Conservation (phyloP, 2,888 invertebrate genomes). For the Acholoe squamosa region DNA sequence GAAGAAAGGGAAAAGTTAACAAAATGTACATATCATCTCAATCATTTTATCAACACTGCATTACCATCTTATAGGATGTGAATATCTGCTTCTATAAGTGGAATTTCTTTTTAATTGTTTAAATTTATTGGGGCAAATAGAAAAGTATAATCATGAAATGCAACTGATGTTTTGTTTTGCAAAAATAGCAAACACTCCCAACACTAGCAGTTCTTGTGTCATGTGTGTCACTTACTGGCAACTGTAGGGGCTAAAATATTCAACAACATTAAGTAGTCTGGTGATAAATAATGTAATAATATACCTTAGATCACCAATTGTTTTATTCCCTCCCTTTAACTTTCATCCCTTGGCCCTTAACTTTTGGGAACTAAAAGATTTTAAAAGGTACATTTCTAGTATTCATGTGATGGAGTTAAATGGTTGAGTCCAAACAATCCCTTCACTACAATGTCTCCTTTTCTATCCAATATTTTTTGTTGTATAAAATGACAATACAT, state of each 20-base stretch:
- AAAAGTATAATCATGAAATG: too few relatives aligned
- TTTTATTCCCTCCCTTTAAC: not conserved
- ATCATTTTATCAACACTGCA: too few relatives aligned
- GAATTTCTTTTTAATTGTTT: too few relatives aligned
- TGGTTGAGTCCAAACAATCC: conserved; percentile 32
- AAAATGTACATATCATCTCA: too few relatives aligned
- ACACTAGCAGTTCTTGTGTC: not conserved
- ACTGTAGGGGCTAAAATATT: not conserved
- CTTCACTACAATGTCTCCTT: conserved; percentile 6
- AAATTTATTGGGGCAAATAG: too few relatives aligned
- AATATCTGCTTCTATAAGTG: too few relatives aligned
- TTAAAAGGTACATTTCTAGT: not conserved
- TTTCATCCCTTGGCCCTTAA: not conserved
- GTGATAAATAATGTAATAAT: not conserved
- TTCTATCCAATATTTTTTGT: conserved; percentile 3
- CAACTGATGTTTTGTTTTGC: not conserved
- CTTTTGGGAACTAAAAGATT: not conserved
- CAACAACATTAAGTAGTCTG: conserved; percentile 21
- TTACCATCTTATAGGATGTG: too few relatives aligned
- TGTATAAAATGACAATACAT: conserved; percentile 16
- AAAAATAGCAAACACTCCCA: conserved; percentile 27
- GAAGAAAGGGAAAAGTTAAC: too few relatives aligned
- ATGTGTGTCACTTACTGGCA: not conserved
- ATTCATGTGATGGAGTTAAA: conserved; percentile 16
- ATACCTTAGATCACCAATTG: not conserved